A percentile compares a stretch with the other conserved stretches of the same genome.
phyloP scores from a whole-genome alignment of 1,140 invertebrate genomes.

The Drosophila gunungcola region DNA sequence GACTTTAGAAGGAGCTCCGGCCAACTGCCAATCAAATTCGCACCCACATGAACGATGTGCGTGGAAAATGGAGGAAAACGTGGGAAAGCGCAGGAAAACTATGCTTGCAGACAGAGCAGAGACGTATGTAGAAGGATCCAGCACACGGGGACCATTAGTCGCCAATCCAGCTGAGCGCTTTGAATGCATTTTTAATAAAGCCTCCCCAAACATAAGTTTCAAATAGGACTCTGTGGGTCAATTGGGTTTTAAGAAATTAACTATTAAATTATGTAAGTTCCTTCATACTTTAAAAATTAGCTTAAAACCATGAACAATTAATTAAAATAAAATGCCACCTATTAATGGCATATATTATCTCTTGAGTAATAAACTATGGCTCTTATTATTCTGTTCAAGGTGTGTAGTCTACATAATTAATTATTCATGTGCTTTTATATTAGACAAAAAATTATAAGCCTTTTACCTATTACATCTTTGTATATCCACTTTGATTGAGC shows the following conservation, averaged over 20 bases:
- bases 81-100: constrained; percentile 16
- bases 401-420: no score
- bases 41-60: constrained; percentile 28
- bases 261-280: background rate
- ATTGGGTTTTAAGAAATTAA: constrained; percentile 7
- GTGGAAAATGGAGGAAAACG: constrained; percentile 37
- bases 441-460: background rate
- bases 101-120: background rate
- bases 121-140: background rate
- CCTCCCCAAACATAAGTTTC: background rate
- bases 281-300: background rate
- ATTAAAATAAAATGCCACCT: no score
- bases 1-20: constrained; percentile 2
- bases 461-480: background rate
- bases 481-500: background rate
- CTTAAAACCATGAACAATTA: background rate
- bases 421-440: no score
- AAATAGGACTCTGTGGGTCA: constrained; percentile 1
- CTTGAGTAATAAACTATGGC: no score
- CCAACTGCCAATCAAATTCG: constrained; percentile 41
- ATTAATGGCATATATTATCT: no score
- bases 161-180: constrained; percentile 16
- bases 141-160: constrained; percentile 29
- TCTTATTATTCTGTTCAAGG: no score
- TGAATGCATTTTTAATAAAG: constrained; percentile 36